Evolutionary conservation across 2,888 invertebrate species (phyloP), one percentile per base, ranked within the genome.

Genomic region (Lepetodrilus schrolli): DNA sequence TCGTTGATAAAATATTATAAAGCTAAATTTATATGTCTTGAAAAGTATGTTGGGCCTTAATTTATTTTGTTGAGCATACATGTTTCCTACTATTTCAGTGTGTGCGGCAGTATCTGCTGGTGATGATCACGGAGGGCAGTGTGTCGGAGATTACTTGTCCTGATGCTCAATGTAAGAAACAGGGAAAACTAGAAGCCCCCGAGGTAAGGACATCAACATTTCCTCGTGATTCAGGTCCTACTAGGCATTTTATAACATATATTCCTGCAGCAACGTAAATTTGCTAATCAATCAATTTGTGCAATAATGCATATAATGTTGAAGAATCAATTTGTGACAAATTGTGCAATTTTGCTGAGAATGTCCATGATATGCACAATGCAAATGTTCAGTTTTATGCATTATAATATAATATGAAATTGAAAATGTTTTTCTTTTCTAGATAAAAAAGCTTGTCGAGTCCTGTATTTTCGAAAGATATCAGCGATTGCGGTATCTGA

Each of bases 141-240:
- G 86, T 90, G 7, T 51, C 84, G 20, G 75, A 83, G 10, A 87
- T 90, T 10, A 87, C 89, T 4, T 90, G 90, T 82, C 90, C 90
- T 10, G 90, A 90, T 83, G 86, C 87, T 30, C 79, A 81, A 70
- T 90, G 90, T 80, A 82, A 77, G 72, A 87, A 87, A 76, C 87
- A 87, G 37, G 89, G 89, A 4, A 84, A 82, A 69, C 66, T 90
- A 2, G 82, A 83, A 17, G 72, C 83, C 7, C 69, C 79, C 43
- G 89, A 89, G 85, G 88, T 88, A 77, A 26, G 47, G 17, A 2
- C n/a, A 58, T n/a, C n/a, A n/a, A n/a, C n/a, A n/a, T n/a, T n/a
- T n/a, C n/a, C n/a, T n/a, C n/a, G n/a, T n/a, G n/a, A n/a, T n/a
- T n/a, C n/a, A n/a, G n/a, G n/a, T n/a, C n/a, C n/a, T n/a, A n/a